Evolutionary conservation across 1,140 invertebrate genomes (phyloP).

Genomic region (Diploscapter pachys): DNA sequence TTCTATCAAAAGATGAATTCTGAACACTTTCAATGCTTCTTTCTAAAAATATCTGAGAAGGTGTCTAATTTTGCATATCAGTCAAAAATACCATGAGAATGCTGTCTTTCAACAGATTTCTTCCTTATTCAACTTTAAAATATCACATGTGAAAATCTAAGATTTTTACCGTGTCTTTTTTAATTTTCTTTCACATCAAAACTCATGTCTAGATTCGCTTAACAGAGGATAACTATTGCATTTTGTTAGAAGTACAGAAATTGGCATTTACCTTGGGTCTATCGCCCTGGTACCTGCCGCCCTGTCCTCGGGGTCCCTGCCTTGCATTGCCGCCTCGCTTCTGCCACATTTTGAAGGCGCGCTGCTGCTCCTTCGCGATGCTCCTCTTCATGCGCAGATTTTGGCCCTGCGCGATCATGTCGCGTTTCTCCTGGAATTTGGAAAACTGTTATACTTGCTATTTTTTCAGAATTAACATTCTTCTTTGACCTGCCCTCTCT

Average conservation of each 20-base stretch:
- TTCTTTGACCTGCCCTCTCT: no score
- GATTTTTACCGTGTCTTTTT: neutral
- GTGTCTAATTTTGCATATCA: no score
- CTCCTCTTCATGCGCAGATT: slow-evolving; percentile 55
- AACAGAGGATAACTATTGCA: neutral
- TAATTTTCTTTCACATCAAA: neutral
- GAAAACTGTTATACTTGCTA: no score
- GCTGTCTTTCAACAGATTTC: no score
- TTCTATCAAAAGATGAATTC: no score
- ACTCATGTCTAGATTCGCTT: neutral
- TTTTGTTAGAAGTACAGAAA: neutral
- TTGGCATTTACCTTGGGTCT: slow-evolving; percentile 21
- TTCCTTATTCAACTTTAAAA: no score
- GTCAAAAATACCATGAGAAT: no score
- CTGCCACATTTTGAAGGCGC: slow-evolving; percentile 54
- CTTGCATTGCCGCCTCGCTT: slow-evolving; percentile 46
- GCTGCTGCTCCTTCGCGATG: slow-evolving; percentile 55
- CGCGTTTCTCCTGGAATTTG: slow-evolving; percentile 45
- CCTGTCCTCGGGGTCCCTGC: slow-evolving; percentile 30
- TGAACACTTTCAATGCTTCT: no score
- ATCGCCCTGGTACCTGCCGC: slow-evolving; percentile 31
- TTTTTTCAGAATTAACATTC: no score
- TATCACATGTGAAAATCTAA: no score
- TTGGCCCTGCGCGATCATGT: slow-evolving; percentile 43
- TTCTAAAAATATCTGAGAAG: no score